Percentiles rank a stretch among this genome's conserved stretches.
Evolutionary conservation across 1,140 invertebrate species (phyloP).

Genomic region (Drosophila nikananu): DNA sequence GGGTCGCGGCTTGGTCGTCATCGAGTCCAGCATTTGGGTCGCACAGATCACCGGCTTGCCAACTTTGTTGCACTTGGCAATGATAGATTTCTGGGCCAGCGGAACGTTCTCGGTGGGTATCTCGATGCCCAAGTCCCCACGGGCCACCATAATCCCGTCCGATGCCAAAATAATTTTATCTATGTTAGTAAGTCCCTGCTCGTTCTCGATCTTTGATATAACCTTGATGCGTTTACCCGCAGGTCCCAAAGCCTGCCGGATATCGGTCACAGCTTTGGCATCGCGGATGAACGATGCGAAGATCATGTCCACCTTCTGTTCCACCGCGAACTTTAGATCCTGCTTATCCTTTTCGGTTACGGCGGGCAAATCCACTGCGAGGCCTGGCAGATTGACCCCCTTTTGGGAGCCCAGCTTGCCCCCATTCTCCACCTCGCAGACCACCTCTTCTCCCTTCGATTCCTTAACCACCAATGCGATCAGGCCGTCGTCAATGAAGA

Average conservation of each 20-base stretch:
- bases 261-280: constrained; percentile 94
- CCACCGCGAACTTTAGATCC: constrained; percentile 96
- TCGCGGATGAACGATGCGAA: constrained; percentile 99
- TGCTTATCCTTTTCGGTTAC: constrained; percentile 98
- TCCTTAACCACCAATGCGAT: constrained; percentile 95
- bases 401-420: constrained; percentile 97
- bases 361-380: constrained; percentile 97
- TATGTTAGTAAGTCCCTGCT: constrained; percentile 97
- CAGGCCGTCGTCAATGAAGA: constrained; percentile 98
- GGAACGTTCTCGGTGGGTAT: constrained; percentile 99
- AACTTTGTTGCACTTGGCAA: constrained; percentile 94
- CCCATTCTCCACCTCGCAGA: constrained; percentile 97
- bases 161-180: constrained; percentile 96
- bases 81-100: constrained; percentile 98
- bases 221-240: constrained; percentile 96
- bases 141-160: constrained; percentile 98
- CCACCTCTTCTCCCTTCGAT: constrained; percentile 85
- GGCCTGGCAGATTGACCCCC: constrained; percentile 97
- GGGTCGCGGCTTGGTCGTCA: constrained; percentile 97
- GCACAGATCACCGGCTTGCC: constrained; percentile 99
- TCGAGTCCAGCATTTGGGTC: constrained; percentile 99
- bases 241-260: constrained; percentile 94
- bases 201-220: constrained; percentile 98
- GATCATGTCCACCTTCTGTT: constrained; percentile 97
- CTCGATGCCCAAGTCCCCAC: constrained; percentile 98